Evolutionary conservation across 2,797 vertebrate species (phyloP).

Genomic region (Hypotaenidia philippensis): DNA sequence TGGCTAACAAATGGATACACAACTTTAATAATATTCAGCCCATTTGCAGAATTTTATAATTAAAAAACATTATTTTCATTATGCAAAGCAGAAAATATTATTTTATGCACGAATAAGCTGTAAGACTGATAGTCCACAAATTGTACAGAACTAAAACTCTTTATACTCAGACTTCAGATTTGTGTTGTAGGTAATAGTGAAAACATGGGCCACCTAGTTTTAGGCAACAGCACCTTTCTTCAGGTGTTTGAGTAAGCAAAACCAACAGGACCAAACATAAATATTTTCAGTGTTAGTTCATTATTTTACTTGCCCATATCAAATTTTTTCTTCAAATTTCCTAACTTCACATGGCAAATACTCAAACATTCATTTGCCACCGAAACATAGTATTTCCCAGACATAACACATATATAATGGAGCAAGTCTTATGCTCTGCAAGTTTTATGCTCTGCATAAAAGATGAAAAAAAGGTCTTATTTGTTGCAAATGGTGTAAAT

Average conservation of each 20-base stretch:
- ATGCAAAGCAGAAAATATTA: not conserved
- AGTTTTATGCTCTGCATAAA: not conserved
- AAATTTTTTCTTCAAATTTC: not conserved
- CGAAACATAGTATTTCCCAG: not conserved
- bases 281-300: not conserved
- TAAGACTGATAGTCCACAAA: not conserved
- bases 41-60: not conserved
- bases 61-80: not conserved
- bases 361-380: not conserved
- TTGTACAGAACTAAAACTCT: not conserved
- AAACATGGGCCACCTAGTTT: accelerated
- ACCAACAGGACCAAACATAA: not conserved
- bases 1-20: not conserved
- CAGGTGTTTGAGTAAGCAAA: not conserved
- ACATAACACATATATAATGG: not conserved
- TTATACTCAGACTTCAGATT: not conserved
- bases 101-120: not conserved
- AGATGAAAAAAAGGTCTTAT: not conserved
- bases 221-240: not conserved
- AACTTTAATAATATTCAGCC: not conserved
- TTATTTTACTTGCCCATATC: not conserved
- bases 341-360: not conserved
- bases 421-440: not conserved
- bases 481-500: not conserved
- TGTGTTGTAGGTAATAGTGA: not conserved